Base-by-base conservation (phyloP, 1,140 invertebrate genomes). In the Microplitis demolitor region DNA sequence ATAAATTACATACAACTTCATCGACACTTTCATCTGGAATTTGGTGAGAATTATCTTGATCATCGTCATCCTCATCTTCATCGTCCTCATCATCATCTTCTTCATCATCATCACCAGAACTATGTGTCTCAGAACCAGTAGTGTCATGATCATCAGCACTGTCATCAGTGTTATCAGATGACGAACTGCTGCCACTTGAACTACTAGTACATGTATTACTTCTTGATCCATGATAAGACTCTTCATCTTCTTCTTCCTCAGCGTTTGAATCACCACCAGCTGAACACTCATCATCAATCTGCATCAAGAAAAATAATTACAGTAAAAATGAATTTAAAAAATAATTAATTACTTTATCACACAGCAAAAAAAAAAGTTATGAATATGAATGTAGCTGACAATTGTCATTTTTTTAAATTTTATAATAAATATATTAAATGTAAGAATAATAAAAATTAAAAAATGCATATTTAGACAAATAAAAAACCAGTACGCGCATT, bases 161-260 rank as follows among this genome's bases (percentile, higher is more conserved):
- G 6, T 84, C 82, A 39, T 87, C 84, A 13, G 80, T 84, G 35
- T 84, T 87, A 0, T 85, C 84, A 0, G 81, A 82, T 0, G 83
- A 81, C 8, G 84, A 83, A 54, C 80, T 85, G 50, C 80, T 85
- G n/a, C 82, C 83, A 62, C 82, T 82, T 6, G 77, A 83, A 60
- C 81, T 86, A 39, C 72, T 74, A 13, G 80, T 86, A 70, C 83
- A 86, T 50, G 80, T 85, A 5, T 83, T 84, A 31, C 80, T 85
- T 14, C 78, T 79, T 31, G 85, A 87, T 14, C 76, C 81, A 35
- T 82, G 82, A 13, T 81, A 82, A 24, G 84, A 80, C 24, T 83
- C 85, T 53, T 86, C 86, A 71, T 87, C 86, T 37, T 87, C 86
- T 60, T 87, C 86, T 71, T 87, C 86, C 68, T 87, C 86, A 0